These are phyloP conservation scores for Diachasmimorpha longicaudata DNA, from an alignment of 1,140 invertebrate species.

Conservation along the genomic window DNA sequence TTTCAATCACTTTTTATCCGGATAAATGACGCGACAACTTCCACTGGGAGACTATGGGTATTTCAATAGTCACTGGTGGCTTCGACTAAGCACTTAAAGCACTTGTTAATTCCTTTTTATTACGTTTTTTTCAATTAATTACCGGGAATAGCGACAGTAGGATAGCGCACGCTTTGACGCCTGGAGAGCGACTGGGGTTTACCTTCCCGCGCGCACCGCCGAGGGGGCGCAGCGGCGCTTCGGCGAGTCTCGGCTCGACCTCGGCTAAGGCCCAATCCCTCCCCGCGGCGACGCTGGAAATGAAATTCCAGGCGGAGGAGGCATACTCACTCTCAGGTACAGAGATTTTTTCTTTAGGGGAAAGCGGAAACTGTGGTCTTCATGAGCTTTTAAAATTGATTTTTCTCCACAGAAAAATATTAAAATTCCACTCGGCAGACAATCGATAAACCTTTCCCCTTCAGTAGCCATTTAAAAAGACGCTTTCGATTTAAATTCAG, in stretches of 20 bases:
- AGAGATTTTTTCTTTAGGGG: neutral
- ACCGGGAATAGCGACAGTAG: slow-evolving; percentile 20
- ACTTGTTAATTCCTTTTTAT: neutral
- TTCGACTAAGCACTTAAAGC: neutral
- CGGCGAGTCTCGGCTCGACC: slow-evolving; percentile 14
- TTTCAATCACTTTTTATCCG: no score
- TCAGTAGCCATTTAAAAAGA: neutral
- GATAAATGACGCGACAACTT: no score
- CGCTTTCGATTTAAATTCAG: neutral
- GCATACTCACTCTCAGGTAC: neutral
- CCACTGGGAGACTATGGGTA: no score
- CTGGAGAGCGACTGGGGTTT: slow-evolving; percentile 51
- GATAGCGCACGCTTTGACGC: slow-evolving; percentile 44
- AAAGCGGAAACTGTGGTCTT: neutral
- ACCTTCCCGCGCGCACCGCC: slow-evolving; percentile 42
- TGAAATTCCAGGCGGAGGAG: neutral
- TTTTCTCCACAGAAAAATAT: no score
- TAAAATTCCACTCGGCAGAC: neutral
- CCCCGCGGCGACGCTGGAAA: neutral
- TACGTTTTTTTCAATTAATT: neutral
- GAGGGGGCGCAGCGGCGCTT: slow-evolving; percentile 44
- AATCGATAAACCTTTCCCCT: neutral
- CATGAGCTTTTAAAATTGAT: no score
- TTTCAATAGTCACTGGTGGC: no score
- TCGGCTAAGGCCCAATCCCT: slow-evolving; percentile 29